Base-by-base conservation (phyloP, 1,140 invertebrate genomes). In the Schmidtea mediterranea region DNA sequence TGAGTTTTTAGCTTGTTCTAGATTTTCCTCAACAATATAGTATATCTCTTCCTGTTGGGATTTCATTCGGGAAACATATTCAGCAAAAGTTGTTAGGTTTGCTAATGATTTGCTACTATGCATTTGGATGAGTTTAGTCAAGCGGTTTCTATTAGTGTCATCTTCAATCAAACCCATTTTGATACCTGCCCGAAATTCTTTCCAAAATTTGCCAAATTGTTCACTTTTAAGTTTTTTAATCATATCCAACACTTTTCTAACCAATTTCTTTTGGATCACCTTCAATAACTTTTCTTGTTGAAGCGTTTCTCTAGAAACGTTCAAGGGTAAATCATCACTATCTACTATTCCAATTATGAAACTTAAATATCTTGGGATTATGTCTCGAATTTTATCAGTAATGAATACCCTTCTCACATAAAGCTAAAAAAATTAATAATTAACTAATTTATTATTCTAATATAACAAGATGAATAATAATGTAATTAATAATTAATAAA, bases 151-250 rank as follows among this genome's bases (percentile, higher is more conserved):
- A 69, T 98, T 98, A 47, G 80, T 76, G 16, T 86, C 76, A 69
- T 98, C 92, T 69, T 98, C 92, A 72, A 95, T 89, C 16, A 92
- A 74, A 40, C 92, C 90, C 51, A 97, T 68, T 69, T 95, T 95
- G 54, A 90, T 80, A 66, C 76, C 79, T 41, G 89, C 98, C 38
- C 84, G 89, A 67, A 86, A 98, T 66, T 98, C 90, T 60, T 92
- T 90, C 87, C 89, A 97, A 74, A 98, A 97, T 55, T 77, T 76
- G 2, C 80, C 75, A 60, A 83, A 92, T 19, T 86, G 78, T 49
- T 83, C 82, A 46, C 79, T 77, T 41, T 77, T 73, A 26, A 98
- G 75, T 67, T 97, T 97, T 70, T 95, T 95, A 38, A 95, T 75
- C 86, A 92, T 95, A 59, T 92, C 90, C 37, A 92, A 68, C 0